These are phyloP conservation scores for Lasioglossum zephyrum DNA, from an alignment of 2,888 invertebrate species.

Conservation along the genomic window DNA sequence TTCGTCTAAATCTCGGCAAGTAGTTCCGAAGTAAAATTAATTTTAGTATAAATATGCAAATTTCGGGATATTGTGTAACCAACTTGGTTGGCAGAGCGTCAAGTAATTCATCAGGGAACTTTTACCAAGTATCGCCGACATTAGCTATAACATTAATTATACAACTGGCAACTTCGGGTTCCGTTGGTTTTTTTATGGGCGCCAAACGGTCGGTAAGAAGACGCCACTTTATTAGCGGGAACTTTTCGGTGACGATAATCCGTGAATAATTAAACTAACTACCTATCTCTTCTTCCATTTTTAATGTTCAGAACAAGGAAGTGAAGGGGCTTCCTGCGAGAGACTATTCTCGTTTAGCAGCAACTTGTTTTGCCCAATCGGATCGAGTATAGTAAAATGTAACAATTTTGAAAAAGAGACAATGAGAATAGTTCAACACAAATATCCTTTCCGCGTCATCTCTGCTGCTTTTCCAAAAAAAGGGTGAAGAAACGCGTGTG, in stretches of 20 bases:
- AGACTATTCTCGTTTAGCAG: neutral
- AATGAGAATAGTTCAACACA: neutral
- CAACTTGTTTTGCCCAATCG: no score
- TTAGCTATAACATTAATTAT: conserved; percentile 39
- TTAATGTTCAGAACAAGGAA: neutral
- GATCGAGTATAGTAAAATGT: no score
- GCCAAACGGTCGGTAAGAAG: neutral
- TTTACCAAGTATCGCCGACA: conserved; percentile 30
- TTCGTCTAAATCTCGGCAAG: conserved; percentile 16
- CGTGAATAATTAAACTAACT: neutral
- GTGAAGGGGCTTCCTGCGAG: neutral
- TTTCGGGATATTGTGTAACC: conserved; percentile 15
- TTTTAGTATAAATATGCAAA: conserved; percentile 52
- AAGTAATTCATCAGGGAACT: conserved; percentile 45
- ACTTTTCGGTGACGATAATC: conserved; percentile 5
- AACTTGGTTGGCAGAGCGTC: conserved; percentile 40
- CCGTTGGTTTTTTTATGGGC: neutral
- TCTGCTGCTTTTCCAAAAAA: neutral
- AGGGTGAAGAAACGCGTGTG: neutral
- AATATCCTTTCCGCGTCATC: neutral
- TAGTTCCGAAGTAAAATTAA: conserved; percentile 48
- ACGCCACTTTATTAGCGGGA: conserved; percentile 4
- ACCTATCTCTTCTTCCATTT: neutral
- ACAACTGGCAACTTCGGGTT: conserved; percentile 28
- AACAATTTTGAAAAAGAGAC: neutral